phyloP scores from a whole-genome alignment of 2,113 vertebrate species.

The Centropus unirufus region DNA sequence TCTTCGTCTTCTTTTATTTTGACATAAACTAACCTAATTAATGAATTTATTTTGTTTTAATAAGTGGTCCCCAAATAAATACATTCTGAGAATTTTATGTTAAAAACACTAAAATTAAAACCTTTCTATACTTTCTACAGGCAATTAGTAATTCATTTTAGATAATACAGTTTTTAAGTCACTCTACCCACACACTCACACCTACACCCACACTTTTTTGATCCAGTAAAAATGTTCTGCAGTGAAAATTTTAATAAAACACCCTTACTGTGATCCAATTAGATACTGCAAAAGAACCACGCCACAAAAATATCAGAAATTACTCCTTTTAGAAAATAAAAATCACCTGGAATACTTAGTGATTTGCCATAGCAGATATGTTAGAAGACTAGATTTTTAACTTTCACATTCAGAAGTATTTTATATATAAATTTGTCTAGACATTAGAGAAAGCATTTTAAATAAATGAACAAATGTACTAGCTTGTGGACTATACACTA shows the following conservation, averaged over 20 bases:
- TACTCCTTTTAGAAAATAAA: not conserved
- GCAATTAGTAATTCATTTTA: not conserved
- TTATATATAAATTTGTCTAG: not conserved
- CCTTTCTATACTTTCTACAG: not conserved
- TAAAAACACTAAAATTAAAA: constrained; percentile 3
- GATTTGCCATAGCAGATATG: not conserved
- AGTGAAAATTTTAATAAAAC: constrained; percentile 6
- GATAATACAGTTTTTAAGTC: not conserved
- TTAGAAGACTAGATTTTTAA: not conserved
- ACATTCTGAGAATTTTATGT: not conserved
- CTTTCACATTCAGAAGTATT: not conserved
- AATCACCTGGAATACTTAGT: not conserved
- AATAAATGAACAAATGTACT: not conserved
- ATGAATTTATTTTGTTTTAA: not conserved
- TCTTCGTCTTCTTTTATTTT: not conserved
- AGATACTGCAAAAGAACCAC: not conserved
- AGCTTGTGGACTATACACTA: not conserved
- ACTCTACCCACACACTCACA: not conserved
- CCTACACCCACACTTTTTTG: not conserved
- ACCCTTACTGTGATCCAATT: not conserved
- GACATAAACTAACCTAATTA: not conserved
- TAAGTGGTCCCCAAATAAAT: not conserved
- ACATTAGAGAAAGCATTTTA: not conserved
- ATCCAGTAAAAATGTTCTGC: not conserved
- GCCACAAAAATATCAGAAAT: not conserved